Percentiles rank a stretch among this genome's conserved stretches.
These are phyloP conservation scores for Morone chrysops DNA, from an alignment of 2,113 vertebrate species.

Conservation along the genomic window DNA sequence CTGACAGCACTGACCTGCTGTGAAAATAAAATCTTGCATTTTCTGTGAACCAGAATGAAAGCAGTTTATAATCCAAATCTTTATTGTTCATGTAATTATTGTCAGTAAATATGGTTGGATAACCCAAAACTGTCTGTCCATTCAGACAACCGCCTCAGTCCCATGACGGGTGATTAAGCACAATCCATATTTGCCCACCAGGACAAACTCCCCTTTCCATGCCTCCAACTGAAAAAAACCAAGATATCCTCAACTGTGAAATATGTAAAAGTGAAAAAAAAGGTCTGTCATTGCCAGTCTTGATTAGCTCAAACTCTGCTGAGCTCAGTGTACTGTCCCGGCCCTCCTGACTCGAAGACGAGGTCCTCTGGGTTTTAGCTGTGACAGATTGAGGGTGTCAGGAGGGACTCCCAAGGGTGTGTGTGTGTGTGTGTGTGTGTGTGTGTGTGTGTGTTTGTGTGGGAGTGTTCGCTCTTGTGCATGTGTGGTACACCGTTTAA, in stretches of 20 bases:
- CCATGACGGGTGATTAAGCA: conserved; percentile 55
- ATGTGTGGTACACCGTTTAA: conserved; percentile 6
- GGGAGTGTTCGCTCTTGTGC: not conserved
- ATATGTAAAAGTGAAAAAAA: conserved; percentile 55
- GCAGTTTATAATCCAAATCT: conserved; percentile 11
- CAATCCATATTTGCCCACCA: conserved; percentile 43
- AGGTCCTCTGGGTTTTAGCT: conserved; percentile 73
- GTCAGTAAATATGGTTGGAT: conserved; percentile 41
- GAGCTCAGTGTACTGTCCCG: conserved; percentile 65
- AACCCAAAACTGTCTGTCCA: conserved; percentile 31
- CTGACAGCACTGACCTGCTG: conserved; percentile 18
- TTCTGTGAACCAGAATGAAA: conserved; percentile 9
- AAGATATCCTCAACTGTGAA: conserved; percentile 63
- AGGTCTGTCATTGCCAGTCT: conserved; percentile 67
- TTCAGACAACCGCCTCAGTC: conserved; percentile 26
- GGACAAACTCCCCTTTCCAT: conserved; percentile 42
- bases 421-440: conserved; percentile 33
- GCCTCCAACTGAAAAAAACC: conserved; percentile 53
- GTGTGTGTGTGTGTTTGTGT: conserved; percentile 34
- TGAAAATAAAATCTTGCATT: conserved; percentile 11
- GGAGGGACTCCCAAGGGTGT: conserved; percentile 63
- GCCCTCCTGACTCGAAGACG: conserved; percentile 61
- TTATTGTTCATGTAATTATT: conserved; percentile 36
- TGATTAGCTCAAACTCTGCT: conserved; percentile 72
- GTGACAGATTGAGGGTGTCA: conserved; percentile 80